These are phyloP conservation scores for Aulostomus chinensis DNA, from an alignment of 2,797 vertebrate species.

Conservation along the genomic window DNA sequence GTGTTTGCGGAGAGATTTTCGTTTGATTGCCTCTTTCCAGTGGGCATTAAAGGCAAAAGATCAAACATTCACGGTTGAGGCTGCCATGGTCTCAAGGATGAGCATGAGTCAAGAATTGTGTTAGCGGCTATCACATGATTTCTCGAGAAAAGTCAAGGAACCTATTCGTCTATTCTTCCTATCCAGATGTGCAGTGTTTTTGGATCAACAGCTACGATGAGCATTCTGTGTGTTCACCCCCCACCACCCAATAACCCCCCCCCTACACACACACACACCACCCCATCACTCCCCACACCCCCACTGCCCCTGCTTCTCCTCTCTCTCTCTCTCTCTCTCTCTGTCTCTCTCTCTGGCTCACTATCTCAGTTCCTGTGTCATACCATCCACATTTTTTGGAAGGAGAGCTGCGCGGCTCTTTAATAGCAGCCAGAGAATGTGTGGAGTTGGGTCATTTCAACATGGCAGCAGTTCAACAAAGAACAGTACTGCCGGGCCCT, in stretches of 20 bases:
- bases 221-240: conserved; percentile 37
- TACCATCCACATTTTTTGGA: conserved; percentile 54
- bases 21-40: conserved; percentile 57
- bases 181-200: conserved; percentile 55
- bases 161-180: conserved; percentile 18
- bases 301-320: conserved; percentile 7
- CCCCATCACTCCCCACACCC: conserved; percentile 22
- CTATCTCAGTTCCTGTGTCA: conserved; percentile 64
- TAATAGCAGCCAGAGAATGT: conserved; percentile 83
- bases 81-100: conserved; percentile 6
- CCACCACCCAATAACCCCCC: accelerated
- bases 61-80: conserved; percentile 47
- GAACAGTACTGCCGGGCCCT: conserved; percentile 82
- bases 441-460: conserved; percentile 85
- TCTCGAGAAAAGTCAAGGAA: conserved; percentile 1
- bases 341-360: conserved; percentile 42
- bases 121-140: conserved; percentile 45
- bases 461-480: conserved; percentile 88
- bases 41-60: conserved; percentile 34
- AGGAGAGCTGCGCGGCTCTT: conserved; percentile 70
- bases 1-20: conserved; percentile 36
- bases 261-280: no score
- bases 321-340: not conserved
- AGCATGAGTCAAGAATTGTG: conserved; percentile 54
- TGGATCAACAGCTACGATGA: conserved; percentile 53